A percentile compares a stretch with the other conserved stretches of the same genome.
These are phyloP conservation scores for Philereme vetulata DNA, from an alignment of 2,888 invertebrate species.

Conservation along the genomic window DNA sequence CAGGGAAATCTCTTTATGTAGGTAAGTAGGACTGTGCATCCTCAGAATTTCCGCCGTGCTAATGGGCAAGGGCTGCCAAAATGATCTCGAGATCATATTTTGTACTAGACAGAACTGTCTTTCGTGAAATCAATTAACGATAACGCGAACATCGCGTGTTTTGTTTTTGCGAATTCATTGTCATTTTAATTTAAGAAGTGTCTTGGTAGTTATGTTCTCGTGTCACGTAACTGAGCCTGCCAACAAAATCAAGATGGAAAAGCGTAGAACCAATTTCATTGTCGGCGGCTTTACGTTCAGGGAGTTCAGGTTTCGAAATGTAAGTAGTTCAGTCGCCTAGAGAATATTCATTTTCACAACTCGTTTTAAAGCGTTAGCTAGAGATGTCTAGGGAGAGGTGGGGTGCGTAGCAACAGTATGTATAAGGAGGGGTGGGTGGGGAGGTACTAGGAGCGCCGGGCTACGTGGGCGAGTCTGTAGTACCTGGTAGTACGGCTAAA, in stretches of 20 bases:
- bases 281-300: conserved; percentile 13
- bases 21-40: conserved; percentile 7
- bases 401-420: conserved; percentile 66
- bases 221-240: conserved; percentile 21
- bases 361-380: conserved; percentile 50
- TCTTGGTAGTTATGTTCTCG: conserved; percentile 27
- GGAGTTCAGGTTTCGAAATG: conserved; percentile 9
- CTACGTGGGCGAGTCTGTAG: conserved; percentile 83
- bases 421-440: conserved; percentile 39
- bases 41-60: conserved; percentile 11
- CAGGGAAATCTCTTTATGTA: conserved; percentile 22
- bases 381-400: conserved; percentile 43
- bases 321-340: conserved; percentile 22
- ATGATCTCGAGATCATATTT: not conserved
- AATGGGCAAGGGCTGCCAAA: conserved; percentile 14
- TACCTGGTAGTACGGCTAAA: conserved; percentile 77
- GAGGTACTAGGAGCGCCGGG: conserved; percentile 47
- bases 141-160: conserved; percentile 32
- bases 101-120: not conserved
- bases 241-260: conserved; percentile 16
- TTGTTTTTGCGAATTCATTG: conserved; percentile 35
- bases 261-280: conserved; percentile 13
- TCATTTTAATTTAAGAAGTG: conserved; percentile 34
- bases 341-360: conserved; percentile 50
- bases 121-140: conserved; percentile 9